Evolutionary conservation across 2,113 vertebrate species (phyloP).

Genomic region (Ramphastos sulfuratus): DNA sequence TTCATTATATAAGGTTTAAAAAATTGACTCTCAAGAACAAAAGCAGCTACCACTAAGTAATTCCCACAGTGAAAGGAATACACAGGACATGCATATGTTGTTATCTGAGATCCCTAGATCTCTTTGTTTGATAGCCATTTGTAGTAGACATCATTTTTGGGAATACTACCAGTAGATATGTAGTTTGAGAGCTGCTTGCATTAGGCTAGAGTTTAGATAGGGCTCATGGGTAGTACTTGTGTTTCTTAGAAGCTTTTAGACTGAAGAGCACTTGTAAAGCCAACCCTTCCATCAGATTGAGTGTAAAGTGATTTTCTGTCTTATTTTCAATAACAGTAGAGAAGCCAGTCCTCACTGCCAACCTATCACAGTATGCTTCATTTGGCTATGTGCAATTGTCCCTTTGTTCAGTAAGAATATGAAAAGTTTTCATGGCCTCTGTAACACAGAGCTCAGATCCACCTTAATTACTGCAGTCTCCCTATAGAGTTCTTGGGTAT

Average conservation of each 20-base stretch:
- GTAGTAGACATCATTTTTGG: background rate
- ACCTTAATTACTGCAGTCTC: background rate
- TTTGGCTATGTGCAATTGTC: background rate
- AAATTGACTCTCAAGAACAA: background rate
- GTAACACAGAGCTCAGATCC: background rate
- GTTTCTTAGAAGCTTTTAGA: background rate
- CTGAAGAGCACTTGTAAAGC: background rate
- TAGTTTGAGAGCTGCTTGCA: background rate
- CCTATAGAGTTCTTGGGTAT: background rate
- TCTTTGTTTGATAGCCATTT: background rate
- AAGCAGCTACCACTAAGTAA: background rate
- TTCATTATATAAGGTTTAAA: background rate
- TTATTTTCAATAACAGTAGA: background rate
- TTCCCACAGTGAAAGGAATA: background rate
- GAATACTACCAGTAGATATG: background rate
- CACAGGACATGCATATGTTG: background rate
- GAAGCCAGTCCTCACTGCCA: background rate
- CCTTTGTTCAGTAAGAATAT: background rate
- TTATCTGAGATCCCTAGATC: background rate
- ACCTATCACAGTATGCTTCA: background rate
- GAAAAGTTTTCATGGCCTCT: background rate
- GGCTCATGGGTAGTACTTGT: background rate
- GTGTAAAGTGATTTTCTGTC: background rate
- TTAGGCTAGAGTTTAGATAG: background rate
- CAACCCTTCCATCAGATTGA: background rate